Evolutionary conservation across 2,113 vertebrate genomes (phyloP), one percentile per base, ranked within the genome.

Genomic region (Gadus chalcogrammus): DNA sequence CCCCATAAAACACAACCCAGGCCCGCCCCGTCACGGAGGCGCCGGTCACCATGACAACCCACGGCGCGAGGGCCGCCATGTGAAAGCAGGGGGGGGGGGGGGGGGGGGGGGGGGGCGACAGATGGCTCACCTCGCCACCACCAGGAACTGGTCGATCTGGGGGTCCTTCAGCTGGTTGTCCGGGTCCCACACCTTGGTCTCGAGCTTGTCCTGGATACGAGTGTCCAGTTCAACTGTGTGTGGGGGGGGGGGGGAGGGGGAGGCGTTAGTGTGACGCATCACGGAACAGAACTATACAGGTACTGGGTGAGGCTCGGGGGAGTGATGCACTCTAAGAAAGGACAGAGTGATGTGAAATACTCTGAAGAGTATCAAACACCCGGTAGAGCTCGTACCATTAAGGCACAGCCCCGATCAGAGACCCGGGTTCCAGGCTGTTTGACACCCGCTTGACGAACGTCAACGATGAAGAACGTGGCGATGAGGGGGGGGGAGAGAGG

Each of bases 131-230:
- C 96, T 93, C 17, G 96, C 96, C 80, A 98, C 95, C 69, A 98
- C 95, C 28, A 98, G 92, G 78, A 98, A 98, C 87, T 98, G 96
- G 86, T 98, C 96, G 0, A 98, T 98, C 88, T 98, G 96, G 42
- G 94, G 92, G 85, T 98, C 96, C 18, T 95, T 96, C 42, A 98
- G 92, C 71, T 95, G 95, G 85, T 96, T 97, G 85, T 93, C 91
- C 0, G 96, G 94, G 76, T 97, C 95, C 96, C 96, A 97, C 63
- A 97, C 94, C 69, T 95, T 96, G 71, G 94, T 94, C 84, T 98
- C 96, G 90, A 97, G 91, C 79, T 97, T 98, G 87, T 95, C 94
- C 69, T 97, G 96, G 79, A 95, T 85, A 28, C 96, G 87, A 69
- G 64, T 93, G 83, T 97, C 96, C 0, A 86, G 88, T 65, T 97